Conservation (phyloP, 2,888 invertebrate species). For the Melieria crassipennis region DNA sequence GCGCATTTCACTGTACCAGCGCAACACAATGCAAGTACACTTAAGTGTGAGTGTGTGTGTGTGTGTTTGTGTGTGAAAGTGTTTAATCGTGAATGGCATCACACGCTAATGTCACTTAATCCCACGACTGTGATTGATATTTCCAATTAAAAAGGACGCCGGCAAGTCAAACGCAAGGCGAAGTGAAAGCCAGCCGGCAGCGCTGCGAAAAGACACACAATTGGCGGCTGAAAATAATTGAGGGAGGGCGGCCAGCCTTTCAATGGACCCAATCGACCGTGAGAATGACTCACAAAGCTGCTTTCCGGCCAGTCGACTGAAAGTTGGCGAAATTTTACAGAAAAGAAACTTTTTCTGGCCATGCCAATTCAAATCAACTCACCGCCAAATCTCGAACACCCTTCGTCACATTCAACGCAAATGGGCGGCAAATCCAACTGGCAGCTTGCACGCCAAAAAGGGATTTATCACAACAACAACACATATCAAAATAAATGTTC, state of each 20-base stretch:
- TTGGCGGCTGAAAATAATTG: neutral
- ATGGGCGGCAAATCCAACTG: too few species aligned
- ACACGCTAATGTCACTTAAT: slow-evolving; percentile 46
- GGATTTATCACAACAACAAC: too few species aligned
- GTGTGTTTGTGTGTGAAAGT: neutral
- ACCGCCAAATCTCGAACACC: too few species aligned
- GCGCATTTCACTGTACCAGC: too few species aligned
- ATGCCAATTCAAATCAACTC: too few species aligned
- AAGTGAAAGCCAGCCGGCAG: neutral
- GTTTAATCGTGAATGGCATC: slow-evolving; percentile 15
- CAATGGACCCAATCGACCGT: slow-evolving; percentile 41
- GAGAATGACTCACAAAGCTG: slow-evolving; percentile 39
- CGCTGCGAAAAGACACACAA: neutral
- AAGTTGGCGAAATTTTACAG: too few species aligned
- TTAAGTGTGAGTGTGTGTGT: neutral
- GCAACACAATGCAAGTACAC: too few species aligned
- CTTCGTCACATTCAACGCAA: too few species aligned
- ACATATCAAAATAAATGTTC: too few species aligned
- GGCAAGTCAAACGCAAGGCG: slow-evolving; percentile 16
- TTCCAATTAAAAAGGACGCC: slow-evolving; percentile 44
- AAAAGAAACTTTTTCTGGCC: too few species aligned
- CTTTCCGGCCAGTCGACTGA: slow-evolving; percentile 14
- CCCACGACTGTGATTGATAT: slow-evolving; percentile 45
- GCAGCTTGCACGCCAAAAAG: too few species aligned
- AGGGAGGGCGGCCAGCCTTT: neutral